Evolutionary conservation across 2,113 vertebrate genomes (phyloP).

Genomic region (Cyprinodon brontotheroides): DNA sequence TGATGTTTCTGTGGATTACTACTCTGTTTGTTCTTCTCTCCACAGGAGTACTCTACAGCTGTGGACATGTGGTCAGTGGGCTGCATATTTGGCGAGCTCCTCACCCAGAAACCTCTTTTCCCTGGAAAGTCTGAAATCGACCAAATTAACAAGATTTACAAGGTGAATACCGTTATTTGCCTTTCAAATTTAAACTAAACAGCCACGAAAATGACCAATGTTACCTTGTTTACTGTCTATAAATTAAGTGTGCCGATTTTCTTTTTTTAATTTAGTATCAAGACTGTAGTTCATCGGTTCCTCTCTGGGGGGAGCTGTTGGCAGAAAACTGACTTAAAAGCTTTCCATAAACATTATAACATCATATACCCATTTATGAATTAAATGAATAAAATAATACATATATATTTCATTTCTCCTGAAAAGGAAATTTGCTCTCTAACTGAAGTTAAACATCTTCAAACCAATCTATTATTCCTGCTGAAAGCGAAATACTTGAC

Average conservation of each 20-base stretch:
- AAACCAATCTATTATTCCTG: constrained; percentile 2
- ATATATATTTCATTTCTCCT: neutral
- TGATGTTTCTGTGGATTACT: constrained; percentile 54
- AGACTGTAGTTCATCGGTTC: constrained; percentile 15
- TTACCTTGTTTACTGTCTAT: constrained; percentile 28
- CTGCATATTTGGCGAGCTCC: constrained; percentile 96
- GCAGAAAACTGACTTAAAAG: neutral
- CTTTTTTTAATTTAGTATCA: neutral
- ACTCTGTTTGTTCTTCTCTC: constrained; percentile 63
- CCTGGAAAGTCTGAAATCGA: constrained; percentile 98
- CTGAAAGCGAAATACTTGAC: constrained; percentile 29
- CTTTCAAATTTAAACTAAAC: constrained; percentile 13
- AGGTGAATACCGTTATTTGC: constrained; percentile 80
- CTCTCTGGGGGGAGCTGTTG: constrained; percentile 52
- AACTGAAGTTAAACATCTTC: constrained; percentile 10
- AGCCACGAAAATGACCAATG: constrained; percentile 13
- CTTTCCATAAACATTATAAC: neutral
- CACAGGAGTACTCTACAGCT: constrained; percentile 95
- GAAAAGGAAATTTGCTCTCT: neutral
- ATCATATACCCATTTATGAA: neutral
- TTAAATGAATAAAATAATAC: neutral
- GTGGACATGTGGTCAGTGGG: constrained; percentile 99
- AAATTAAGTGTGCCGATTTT: constrained; percentile 6
- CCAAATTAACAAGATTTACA: constrained; percentile 98
- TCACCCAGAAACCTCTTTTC: constrained; percentile 97